Percentiles rank a stretch among this genome's conserved stretches.
These are phyloP conservation scores for Electrona antarctica DNA, from an alignment of 2,113 vertebrate species.

Conservation along the genomic window DNA sequence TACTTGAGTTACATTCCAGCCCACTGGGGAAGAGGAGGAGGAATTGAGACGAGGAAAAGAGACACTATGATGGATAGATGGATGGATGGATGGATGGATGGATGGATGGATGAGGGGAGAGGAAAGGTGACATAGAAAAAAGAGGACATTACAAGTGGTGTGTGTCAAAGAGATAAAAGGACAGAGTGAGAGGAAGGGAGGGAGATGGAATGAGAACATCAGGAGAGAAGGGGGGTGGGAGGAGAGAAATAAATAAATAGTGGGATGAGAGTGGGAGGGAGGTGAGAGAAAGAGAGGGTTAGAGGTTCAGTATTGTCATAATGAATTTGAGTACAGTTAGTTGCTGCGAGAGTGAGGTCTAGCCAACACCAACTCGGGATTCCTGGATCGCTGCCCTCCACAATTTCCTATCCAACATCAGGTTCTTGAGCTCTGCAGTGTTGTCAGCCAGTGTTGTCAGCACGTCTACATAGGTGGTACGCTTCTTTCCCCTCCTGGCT, in stretches of 20 bases:
- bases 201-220: neutral
- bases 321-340: too few relatives aligned
- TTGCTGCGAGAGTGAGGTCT: too few relatives aligned
- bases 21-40: too few relatives aligned
- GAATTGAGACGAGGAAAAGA: constrained; percentile 5
- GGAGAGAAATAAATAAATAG: constrained; percentile 5
- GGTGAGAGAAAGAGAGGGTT: constrained; percentile 13
- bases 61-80: neutral
- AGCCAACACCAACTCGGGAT: too few relatives aligned
- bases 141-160: neutral
- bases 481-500: too few relatives aligned
- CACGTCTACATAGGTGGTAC: too few relatives aligned
- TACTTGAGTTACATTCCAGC: too few relatives aligned
- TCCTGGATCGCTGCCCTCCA: too few relatives aligned
- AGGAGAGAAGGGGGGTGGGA: neutral
- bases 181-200: neutral
- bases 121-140: neutral
- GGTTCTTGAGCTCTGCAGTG: too few relatives aligned
- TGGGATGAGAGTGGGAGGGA: constrained; percentile 4
- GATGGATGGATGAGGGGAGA: constrained; percentile 6
- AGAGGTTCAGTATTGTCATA: neutral
- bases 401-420: too few relatives aligned
- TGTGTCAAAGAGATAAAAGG: constrained; percentile 9
- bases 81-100: neutral
- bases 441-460: too few relatives aligned